These are phyloP conservation scores for Gandaritis pyraliata DNA, from an alignment of 2,888 invertebrate species.

Conservation along the genomic window DNA sequence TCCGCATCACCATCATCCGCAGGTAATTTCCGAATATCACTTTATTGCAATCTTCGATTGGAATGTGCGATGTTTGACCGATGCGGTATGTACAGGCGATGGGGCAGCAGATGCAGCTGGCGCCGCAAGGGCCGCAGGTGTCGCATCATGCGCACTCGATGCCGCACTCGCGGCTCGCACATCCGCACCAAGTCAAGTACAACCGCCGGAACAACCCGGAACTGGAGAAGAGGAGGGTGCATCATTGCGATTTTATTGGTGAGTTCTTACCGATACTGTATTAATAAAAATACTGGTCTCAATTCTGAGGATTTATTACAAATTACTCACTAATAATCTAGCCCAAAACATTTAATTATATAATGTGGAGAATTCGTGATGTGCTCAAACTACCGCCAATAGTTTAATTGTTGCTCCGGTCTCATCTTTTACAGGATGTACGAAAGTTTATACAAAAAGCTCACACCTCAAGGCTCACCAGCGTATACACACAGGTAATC, in stretches of 20 bases:
- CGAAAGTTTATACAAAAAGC: conserved; percentile 98
- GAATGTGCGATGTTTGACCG: background rate
- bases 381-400: background rate
- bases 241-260: conserved; percentile 98
- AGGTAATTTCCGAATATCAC: conserved; percentile 48
- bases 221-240: conserved; percentile 96
- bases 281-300: too few species aligned
- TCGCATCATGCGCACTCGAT: conserved; percentile 51
- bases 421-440: conserved; percentile 89
- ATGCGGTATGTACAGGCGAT: conserved; percentile 34
- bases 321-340: too few species aligned
- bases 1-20: conserved; percentile 61
- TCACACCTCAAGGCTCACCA: conserved; percentile 99
- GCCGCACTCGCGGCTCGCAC: conserved; percentile 67
- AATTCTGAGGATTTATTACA: too few species aligned
- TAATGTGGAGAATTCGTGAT: too few species aligned
- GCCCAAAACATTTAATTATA: too few species aligned
- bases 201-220: conserved; percentile 98
- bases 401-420: background rate
- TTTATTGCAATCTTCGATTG: background rate
- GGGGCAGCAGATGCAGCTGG: conserved; percentile 53
- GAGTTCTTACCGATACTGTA: background rate
- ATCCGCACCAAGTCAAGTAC: conserved; percentile 86
- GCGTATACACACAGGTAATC: conserved; percentile 96
- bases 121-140: conserved; percentile 41